phyloP scores from a whole-genome alignment of 2,797 vertebrate genomes.

The Xiphorhynchus erythropygius region DNA sequence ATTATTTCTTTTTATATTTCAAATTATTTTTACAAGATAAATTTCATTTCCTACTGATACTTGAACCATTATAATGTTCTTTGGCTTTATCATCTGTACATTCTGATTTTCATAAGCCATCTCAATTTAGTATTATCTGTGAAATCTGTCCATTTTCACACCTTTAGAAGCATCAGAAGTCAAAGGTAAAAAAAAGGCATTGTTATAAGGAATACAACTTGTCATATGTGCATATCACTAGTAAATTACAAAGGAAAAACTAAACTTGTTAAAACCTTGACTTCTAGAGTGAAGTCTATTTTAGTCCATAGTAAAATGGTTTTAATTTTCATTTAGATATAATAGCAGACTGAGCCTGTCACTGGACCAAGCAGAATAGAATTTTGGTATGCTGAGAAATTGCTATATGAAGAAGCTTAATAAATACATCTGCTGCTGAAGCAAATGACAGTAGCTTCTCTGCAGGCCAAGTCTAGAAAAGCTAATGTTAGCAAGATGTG shows the following conservation, averaged over 20 bases:
- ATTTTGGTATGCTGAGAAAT: neutral
- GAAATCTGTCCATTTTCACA: neutral
- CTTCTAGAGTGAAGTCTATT: neutral
- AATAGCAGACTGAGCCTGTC: neutral
- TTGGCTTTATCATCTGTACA: neutral
- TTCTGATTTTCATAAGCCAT: neutral
- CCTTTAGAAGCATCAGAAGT: neutral
- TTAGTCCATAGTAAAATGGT: neutral
- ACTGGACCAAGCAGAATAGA: neutral
- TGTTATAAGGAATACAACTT: neutral
- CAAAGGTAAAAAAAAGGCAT: neutral
- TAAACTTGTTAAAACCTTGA: neutral
- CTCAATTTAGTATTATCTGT: neutral
- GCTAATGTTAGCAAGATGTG: constrained; percentile 61
- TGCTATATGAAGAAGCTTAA: neutral
- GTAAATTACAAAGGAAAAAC: neutral
- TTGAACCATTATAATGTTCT: neutral
- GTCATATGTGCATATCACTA: neutral
- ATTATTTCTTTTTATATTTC: neutral
- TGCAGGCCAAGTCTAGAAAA: constrained; percentile 49
- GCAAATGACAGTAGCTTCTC: constrained; percentile 32
- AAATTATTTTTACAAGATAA: neutral
- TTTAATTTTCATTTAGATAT: neutral
- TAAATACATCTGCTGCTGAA: constrained; percentile 37
- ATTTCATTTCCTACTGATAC: neutral